phyloP scores from a whole-genome alignment of 2,113 vertebrate species.

The Vidua chalybeata region DNA sequence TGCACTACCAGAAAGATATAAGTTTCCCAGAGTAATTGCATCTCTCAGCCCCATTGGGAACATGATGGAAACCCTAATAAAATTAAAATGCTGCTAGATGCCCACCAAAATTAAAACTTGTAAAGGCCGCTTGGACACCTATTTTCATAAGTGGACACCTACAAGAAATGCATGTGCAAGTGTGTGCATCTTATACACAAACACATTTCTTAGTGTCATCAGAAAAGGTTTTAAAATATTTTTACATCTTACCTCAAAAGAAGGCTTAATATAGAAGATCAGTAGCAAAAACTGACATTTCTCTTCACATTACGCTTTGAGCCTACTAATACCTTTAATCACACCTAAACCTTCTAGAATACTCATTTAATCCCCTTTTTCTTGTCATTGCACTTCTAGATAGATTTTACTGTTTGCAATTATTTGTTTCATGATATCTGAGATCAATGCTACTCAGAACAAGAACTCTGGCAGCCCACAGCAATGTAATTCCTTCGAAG shows the following conservation, averaged over 20 bases:
- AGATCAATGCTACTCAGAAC: not conserved
- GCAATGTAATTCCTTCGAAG: not conserved
- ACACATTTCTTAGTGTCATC: not conserved
- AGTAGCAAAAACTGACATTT: not conserved
- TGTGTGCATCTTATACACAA: not conserved
- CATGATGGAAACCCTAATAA: not conserved
- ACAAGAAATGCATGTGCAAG: not conserved
- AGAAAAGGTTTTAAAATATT: not conserved
- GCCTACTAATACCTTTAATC: not conserved
- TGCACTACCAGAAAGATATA: accelerated
- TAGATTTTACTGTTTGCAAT: not conserved
- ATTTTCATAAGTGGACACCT: not conserved
- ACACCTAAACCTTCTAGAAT: not conserved
- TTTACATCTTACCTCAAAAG: not conserved
- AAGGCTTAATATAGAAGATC: not conserved
- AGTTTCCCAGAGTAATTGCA: not conserved
- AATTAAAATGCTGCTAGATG: not conserved
- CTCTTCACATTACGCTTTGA: not conserved
- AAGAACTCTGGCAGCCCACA: not conserved
- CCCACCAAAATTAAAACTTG: not conserved
- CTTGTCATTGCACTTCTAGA: not conserved
- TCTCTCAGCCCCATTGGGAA: accelerated
- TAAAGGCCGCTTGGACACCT: not conserved
- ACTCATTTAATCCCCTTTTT: not conserved
- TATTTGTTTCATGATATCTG: not conserved